Conservation (phyloP, 2,113 vertebrate species). For the Pollimyrus isidori region DNA sequence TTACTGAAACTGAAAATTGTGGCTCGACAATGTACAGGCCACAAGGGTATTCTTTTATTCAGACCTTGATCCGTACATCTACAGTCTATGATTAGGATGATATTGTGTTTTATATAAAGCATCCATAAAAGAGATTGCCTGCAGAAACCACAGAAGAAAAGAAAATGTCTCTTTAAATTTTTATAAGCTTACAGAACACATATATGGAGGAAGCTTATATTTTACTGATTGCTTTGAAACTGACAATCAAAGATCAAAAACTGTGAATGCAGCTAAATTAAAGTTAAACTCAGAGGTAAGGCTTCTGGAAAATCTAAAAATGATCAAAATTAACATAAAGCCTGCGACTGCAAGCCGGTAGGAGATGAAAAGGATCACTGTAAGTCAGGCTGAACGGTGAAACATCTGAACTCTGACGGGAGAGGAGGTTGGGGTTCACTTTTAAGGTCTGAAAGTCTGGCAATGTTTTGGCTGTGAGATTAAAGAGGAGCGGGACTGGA, state of each 20-base stretch:
- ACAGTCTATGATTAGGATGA: not conserved
- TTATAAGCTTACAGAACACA: not conserved
- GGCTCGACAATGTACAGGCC: not conserved
- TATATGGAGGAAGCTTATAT: not conserved
- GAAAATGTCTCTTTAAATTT: not conserved
- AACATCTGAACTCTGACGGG: not conserved
- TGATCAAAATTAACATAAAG: not conserved
- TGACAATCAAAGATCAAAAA: not conserved
- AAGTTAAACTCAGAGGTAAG: not conserved
- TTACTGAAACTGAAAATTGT: not conserved
- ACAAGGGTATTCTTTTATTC: not conserved
- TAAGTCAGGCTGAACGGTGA: not conserved
- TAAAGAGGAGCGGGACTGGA: not conserved
- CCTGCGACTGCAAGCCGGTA: not conserved
- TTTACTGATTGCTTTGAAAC: slow-evolving; percentile 5
- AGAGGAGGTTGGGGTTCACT: not conserved
- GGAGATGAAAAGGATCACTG: not conserved
- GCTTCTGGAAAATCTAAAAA: not conserved
- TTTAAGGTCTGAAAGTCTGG: not conserved
- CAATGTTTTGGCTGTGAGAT: not conserved
- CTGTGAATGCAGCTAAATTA: not conserved
- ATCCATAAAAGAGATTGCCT: not conserved
- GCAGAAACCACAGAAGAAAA: not conserved
- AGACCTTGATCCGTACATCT: not conserved
- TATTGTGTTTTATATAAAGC: slow-evolving; percentile 5